These are phyloP conservation scores for Tryphoninae sp. DNA, from an alignment of 2,888 invertebrate species.

Conservation along the genomic window DNA sequence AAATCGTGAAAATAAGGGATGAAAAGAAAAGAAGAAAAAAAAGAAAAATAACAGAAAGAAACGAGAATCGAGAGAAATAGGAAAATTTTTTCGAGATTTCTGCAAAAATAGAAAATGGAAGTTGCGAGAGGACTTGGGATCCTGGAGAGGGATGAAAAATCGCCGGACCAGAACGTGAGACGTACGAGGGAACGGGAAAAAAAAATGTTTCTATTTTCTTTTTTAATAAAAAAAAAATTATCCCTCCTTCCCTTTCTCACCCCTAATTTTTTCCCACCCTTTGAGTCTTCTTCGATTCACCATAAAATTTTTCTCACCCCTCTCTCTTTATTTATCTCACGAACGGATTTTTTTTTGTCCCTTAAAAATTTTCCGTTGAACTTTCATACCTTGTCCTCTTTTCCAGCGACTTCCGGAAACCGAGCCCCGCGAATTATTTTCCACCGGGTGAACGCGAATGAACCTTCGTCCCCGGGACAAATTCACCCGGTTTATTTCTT, in stretches of 20 bases:
- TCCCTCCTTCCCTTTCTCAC: constrained; percentile 21
- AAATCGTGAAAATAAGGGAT: not conserved
- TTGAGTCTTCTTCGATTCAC: constrained; percentile 31
- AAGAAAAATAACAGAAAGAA: constrained; percentile 20
- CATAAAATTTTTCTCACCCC: constrained; percentile 16
- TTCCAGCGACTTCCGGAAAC: constrained; percentile 1
- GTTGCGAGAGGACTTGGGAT: constrained; percentile 1
- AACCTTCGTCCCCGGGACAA: too few relatives aligned
- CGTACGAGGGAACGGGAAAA: constrained; percentile 47
- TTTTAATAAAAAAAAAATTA: not conserved
- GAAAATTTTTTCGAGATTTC: constrained; percentile 28
- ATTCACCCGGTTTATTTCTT: too few relatives aligned
- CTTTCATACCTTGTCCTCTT: too few relatives aligned
- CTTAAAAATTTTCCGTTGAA: too few relatives aligned
- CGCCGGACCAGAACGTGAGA: constrained; percentile 17
- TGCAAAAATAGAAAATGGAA: constrained; percentile 44
- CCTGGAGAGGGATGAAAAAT: constrained; percentile 10
- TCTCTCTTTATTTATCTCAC: not conserved
- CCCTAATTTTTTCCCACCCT: not conserved
- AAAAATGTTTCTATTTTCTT: constrained; percentile 31
- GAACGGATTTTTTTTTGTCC: not conserved
- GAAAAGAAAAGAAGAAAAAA: not conserved
- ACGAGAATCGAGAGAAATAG: constrained; percentile 20
- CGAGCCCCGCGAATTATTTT: not conserved
- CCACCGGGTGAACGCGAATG: not conserved